A percentile compares a stretch with the other conserved stretches of the same genome.
Conservation (phyloP, 2,113 vertebrate genomes). For the Martes martes region DNA sequence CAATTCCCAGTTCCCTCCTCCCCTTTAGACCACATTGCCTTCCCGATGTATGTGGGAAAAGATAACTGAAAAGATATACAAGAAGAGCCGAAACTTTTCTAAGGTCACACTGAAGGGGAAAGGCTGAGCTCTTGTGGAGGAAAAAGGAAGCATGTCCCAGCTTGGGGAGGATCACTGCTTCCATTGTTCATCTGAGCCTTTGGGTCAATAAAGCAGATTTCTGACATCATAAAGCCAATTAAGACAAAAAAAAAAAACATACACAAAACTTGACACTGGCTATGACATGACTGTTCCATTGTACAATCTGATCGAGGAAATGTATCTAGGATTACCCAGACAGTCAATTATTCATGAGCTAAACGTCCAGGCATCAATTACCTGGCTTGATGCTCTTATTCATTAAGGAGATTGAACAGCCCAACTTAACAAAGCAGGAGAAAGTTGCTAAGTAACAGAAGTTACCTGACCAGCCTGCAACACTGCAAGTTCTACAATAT, state of each 20-base stretch:
- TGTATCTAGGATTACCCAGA: slow-evolving; percentile 92
- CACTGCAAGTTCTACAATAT: neutral
- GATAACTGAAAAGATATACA: slow-evolving; percentile 61
- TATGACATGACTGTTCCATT: slow-evolving; percentile 85
- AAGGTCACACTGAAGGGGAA: neutral
- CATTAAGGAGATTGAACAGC: slow-evolving; percentile 96
- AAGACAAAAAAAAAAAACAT: slow-evolving; percentile 33
- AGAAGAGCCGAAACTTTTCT: slow-evolving; percentile 28
- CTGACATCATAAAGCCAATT: slow-evolving; percentile 61
- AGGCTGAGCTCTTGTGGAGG: fast-evolving
- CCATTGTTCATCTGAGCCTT: slow-evolving; percentile 31
- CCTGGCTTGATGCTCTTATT: slow-evolving; percentile 92
- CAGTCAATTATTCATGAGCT: slow-evolving; percentile 95
- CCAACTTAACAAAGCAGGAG: slow-evolving; percentile 81
- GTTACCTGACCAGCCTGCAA: slow-evolving; percentile 58
- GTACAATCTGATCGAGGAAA: slow-evolving; percentile 88
- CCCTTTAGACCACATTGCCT: slow-evolving; percentile 9
- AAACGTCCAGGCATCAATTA: slow-evolving; percentile 95
- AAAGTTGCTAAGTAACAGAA: slow-evolving; percentile 85
- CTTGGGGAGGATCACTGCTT: neutral
- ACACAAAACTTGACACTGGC: slow-evolving; percentile 15
- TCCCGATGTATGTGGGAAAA: slow-evolving; percentile 72
- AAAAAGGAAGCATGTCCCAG: neutral
- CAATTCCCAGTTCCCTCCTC: slow-evolving; percentile 16
- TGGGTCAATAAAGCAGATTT: slow-evolving; percentile 60